Evolutionary conservation across 1,140 invertebrate species (phyloP).

Genomic region (Luehdorfia chinensis): DNA sequence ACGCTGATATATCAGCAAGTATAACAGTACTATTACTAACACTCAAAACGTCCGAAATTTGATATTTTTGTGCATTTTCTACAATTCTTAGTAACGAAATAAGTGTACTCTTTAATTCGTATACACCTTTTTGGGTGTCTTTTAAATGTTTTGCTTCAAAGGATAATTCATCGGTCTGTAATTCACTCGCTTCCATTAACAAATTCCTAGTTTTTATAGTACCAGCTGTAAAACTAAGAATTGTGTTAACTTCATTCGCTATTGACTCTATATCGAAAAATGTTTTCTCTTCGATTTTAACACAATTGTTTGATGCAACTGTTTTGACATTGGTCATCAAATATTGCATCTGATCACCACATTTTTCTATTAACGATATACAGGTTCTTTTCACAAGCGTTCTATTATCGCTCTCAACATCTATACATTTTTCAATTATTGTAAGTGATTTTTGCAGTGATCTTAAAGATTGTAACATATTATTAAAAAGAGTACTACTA

Average conservation of each 20-base stretch:
- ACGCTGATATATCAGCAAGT: conserved; percentile 71
- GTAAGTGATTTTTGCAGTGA: conserved; percentile 80
- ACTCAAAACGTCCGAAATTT: conserved; percentile 29
- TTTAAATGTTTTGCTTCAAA: conserved; percentile 71
- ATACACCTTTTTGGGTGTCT: conserved; percentile 69
- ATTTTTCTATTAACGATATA: conserved; percentile 79
- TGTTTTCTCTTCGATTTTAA: conserved; percentile 32
- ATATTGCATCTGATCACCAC: conserved; percentile 74
- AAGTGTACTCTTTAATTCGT: conserved; percentile 65
- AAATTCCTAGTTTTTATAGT: conserved; percentile 73
- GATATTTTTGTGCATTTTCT: conserved; percentile 41
- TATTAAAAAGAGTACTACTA: conserved; percentile 75
- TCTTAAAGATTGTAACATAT: conserved; percentile 79
- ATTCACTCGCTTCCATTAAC: conserved; percentile 73
- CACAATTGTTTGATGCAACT: conserved; percentile 28
- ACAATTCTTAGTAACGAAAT: conserved; percentile 52
- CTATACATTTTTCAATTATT: conserved; percentile 82
- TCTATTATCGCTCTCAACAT: conserved; percentile 80
- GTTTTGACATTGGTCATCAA: conserved; percentile 40
- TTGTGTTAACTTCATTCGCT: conserved; percentile 70
- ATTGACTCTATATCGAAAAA: conserved; percentile 59
- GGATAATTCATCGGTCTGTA: conserved; percentile 61
- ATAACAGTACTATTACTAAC: conserved; percentile 52
- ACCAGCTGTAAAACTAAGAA: conserved; percentile 73
- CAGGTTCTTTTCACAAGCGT: conserved; percentile 82